phyloP scores from a whole-genome alignment of 2,888 invertebrate genomes.

The Ormyrus labotus region DNA sequence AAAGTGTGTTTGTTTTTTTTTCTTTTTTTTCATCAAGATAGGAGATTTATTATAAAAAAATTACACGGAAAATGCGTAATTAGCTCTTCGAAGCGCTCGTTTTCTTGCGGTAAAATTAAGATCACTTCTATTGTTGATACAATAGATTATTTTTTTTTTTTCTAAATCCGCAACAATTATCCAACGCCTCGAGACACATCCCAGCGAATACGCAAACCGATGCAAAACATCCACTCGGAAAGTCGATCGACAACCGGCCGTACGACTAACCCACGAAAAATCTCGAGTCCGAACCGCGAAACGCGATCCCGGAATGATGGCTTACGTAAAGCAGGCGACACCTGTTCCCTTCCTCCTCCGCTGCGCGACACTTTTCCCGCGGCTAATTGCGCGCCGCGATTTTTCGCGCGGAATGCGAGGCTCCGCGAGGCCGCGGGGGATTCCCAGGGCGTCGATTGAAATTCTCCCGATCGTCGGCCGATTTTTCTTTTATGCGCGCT shows the following conservation, averaged over 20 bases:
- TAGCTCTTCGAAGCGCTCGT: too few relatives aligned
- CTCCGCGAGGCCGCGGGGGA: conserved; percentile 21
- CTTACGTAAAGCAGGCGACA: too few relatives aligned
- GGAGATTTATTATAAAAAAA: too few relatives aligned
- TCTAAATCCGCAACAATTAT: neutral
- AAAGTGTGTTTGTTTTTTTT: too few relatives aligned
- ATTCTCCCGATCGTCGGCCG: conserved; percentile 37
- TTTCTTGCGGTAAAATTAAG: too few relatives aligned
- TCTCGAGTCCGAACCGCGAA: too few relatives aligned
- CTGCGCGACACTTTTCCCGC: conserved; percentile 14
- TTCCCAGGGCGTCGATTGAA: conserved; percentile 40
- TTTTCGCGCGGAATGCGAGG: conserved; percentile 17
- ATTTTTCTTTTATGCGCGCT: conserved; percentile 22
- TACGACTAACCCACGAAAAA: neutral
- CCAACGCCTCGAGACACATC: neutral
- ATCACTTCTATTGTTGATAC: too few relatives aligned
- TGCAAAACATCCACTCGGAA: neutral
- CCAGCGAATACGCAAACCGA: neutral
- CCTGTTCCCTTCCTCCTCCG: neutral
- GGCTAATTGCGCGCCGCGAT: conserved; percentile 25
- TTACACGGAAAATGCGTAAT: too few relatives aligned
- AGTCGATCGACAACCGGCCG: conserved; percentile 6
- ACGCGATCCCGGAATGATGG: too few relatives aligned
- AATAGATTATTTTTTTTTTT: too few relatives aligned
- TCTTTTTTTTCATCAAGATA: too few relatives aligned